phyloP scores from a whole-genome alignment of 2,113 vertebrate genomes.

The Furnarius figulus region DNA sequence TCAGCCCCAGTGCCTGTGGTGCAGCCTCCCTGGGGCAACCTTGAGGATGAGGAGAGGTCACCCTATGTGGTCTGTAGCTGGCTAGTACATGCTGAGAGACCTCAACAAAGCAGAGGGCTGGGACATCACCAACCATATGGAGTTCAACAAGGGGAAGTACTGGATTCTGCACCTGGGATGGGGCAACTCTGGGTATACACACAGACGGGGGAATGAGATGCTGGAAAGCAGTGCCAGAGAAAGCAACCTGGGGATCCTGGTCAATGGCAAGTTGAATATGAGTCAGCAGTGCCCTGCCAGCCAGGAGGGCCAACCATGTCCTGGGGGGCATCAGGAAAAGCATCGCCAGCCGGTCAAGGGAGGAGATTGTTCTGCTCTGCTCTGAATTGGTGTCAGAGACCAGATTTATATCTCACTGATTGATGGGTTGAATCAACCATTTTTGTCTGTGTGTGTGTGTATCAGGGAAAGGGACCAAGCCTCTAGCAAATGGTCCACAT shows the following conservation, averaged over 20 bases:
- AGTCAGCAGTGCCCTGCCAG: not conserved
- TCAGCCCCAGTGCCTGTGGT: not conserved
- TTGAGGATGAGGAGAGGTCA: not conserved
- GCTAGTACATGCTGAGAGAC: rapidly evolving
- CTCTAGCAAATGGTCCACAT: no score
- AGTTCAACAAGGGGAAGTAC: not conserved
- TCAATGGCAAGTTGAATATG: not conserved
- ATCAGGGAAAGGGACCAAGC: no score
- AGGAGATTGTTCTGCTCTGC: not conserved
- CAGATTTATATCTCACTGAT: no score
- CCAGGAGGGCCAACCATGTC: not conserved
- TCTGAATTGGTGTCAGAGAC: not conserved
- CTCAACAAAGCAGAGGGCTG: not conserved
- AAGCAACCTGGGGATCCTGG: not conserved
- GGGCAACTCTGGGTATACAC: not conserved
- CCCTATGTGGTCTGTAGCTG: rapidly evolving
- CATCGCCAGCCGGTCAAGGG: not conserved
- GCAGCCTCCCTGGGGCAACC: not conserved
- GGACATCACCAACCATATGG: not conserved
- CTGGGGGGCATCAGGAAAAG: not conserved
- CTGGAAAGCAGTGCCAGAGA: not conserved
- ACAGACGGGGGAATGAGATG: not conserved
- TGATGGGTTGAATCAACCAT: no score
- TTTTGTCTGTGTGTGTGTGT: no score
- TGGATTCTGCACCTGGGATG: not conserved